These are phyloP conservation scores for Hemitrygon akajei DNA, from an alignment of 2,797 vertebrate species.

Conservation along the genomic window DNA sequence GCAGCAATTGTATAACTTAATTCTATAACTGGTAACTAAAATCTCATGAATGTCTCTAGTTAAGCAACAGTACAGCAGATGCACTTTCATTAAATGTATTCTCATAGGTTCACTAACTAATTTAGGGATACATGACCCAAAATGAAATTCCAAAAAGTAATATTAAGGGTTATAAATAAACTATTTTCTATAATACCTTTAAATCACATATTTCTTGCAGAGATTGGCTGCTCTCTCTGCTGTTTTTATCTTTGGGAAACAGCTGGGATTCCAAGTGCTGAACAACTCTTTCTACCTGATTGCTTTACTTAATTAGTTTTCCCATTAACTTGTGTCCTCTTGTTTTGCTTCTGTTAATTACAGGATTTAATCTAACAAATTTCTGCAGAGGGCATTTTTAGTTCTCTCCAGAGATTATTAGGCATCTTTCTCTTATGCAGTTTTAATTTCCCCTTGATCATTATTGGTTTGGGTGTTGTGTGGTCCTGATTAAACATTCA, in stretches of 20 bases:
- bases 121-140: not conserved
- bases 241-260: conserved; percentile 44
- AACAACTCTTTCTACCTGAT: conserved; percentile 32
- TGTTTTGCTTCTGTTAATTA: conserved; percentile 38
- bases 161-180: not conserved
- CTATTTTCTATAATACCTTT: not conserved
- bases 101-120: not conserved
- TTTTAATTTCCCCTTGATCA: conserved; percentile 15
- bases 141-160: not conserved
- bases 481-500: not conserved
- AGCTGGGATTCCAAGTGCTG: conserved; percentile 33
- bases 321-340: conserved; percentile 36
- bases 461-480: conserved; percentile 2
- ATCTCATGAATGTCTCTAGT: not conserved
- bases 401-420: conserved; percentile 32
- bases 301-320: conserved; percentile 37
- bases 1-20: not conserved
- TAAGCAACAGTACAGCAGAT: not conserved
- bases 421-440: not conserved
- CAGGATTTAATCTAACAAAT: conserved; percentile 34
- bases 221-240: conserved; percentile 61
- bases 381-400: conserved; percentile 18
- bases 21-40: not conserved
- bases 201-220: conserved; percentile 31
- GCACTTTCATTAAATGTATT: not conserved